A percentile compares a stretch with the other conserved stretches of the same genome.
phyloP scores from a whole-genome alignment of 2,888 invertebrate genomes.

The Sclerodermus sp. region DNA sequence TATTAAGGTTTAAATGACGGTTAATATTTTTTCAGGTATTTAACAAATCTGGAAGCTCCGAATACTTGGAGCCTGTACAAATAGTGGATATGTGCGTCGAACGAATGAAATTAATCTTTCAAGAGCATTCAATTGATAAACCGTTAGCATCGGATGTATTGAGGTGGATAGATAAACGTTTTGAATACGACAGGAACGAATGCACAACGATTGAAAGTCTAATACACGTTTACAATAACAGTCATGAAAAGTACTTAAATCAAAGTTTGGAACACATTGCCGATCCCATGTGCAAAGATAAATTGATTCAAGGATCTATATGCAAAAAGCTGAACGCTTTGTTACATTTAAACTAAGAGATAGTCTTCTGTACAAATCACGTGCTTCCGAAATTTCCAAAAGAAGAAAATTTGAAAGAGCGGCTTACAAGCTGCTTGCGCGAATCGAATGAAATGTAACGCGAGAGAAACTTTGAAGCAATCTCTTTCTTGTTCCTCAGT shows the following conservation, averaged over 20 bases:
- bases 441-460: too few species aligned
- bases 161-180: slow-evolving; percentile 32
- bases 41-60: slow-evolving; percentile 46
- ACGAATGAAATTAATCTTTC: slow-evolving; percentile 11
- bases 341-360: slow-evolving; percentile 7
- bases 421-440: too few species aligned
- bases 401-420: too few species aligned
- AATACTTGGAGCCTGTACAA: slow-evolving; percentile 42
- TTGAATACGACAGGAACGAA: slow-evolving; percentile 18
- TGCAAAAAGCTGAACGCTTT: slow-evolving; percentile 23
- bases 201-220: slow-evolving; percentile 27
- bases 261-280: slow-evolving; percentile 30
- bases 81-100: slow-evolving; percentile 25
- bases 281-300: slow-evolving; percentile 43
- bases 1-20: too few species aligned
- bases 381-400: too few species aligned
- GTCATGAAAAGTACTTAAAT: slow-evolving; percentile 20
- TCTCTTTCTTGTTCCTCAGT: too few species aligned
- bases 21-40: slow-evolving; percentile 48
- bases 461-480: too few species aligned
- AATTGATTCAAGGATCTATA: slow-evolving; percentile 34
- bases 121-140: slow-evolving; percentile 15
- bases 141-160: slow-evolving; percentile 22
- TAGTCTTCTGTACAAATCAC: too few species aligned
- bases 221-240: slow-evolving; percentile 26